Evolutionary conservation across 2,113 vertebrate species (phyloP).

Genomic region (Anhinga anhinga): DNA sequence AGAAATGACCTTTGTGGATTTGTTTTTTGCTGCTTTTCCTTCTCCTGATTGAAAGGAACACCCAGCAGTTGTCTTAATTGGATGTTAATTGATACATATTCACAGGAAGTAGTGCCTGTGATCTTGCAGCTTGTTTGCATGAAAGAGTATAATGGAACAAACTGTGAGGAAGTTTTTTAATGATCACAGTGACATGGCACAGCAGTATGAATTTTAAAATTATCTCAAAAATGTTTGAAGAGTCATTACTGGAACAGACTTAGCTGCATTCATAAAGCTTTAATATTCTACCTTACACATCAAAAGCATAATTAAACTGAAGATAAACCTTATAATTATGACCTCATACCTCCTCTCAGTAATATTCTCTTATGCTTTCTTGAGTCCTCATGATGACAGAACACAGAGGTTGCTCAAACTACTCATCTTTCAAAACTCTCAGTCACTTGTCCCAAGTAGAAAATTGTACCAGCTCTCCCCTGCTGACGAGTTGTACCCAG

Average conservation of each 20-base stretch:
- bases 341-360: slow-evolving; percentile 7
- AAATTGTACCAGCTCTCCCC: background rate
- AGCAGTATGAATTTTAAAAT: slow-evolving; percentile 14
- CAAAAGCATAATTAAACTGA: slow-evolving; percentile 28
- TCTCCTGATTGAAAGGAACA: slow-evolving; percentile 1
- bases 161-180: background rate
- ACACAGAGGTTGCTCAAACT: background rate
- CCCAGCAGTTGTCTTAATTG: slow-evolving; percentile 36
- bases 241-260: slow-evolving; percentile 21
- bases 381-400: background rate
- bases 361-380: background rate
- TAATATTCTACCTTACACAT: background rate
- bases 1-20: slow-evolving; percentile 19
- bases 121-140: slow-evolving; percentile 40
- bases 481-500: background rate
- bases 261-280: slow-evolving; percentile 21
- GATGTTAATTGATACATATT: slow-evolving; percentile 27
- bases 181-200: background rate
- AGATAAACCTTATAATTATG: slow-evolving; percentile 42
- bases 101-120: slow-evolving; percentile 22
- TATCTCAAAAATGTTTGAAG: slow-evolving; percentile 14
- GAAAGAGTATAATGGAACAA: background rate
- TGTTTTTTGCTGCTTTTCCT: background rate
- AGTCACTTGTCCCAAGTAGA: background rate
- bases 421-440: background rate